Evolutionary conservation across 2,888 invertebrate species (phyloP).

Genomic region (Ptycholaimellus sp.): DNA sequence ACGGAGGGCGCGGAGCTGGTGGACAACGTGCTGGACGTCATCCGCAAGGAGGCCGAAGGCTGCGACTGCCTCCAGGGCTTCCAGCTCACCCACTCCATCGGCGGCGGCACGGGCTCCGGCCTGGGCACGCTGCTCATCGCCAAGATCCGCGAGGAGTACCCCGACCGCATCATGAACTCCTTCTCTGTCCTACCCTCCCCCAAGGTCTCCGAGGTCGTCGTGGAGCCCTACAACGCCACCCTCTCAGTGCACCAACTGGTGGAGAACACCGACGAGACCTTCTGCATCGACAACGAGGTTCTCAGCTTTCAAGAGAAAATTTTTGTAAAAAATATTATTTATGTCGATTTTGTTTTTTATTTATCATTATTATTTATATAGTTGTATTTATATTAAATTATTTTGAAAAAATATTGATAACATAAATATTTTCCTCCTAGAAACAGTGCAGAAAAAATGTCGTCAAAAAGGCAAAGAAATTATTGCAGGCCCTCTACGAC

Average conservation of each 20-base stretch:
- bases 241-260: slow-evolving; percentile 33
- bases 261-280: slow-evolving; percentile 24
- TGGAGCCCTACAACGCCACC: slow-evolving; percentile 30
- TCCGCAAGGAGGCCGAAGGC: slow-evolving; percentile 37
- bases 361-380: neutral
- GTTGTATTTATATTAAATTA: neutral
- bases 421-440: no score
- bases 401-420: neutral
- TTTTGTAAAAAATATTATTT: no score
- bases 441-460: no score
- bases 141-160: slow-evolving; percentile 84
- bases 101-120: slow-evolving; percentile 64
- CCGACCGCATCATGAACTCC: slow-evolving; percentile 89
- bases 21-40: slow-evolving; percentile 36
- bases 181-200: slow-evolving; percentile 71
- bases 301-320: no score
- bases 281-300: slow-evolving; percentile 34
- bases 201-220: slow-evolving; percentile 30
- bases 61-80: slow-evolving; percentile 37
- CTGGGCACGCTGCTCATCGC: slow-evolving; percentile 69
- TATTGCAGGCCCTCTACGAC: slow-evolving; percentile 33
- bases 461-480: no score
- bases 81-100: slow-evolving; percentile 54
- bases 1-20: slow-evolving; percentile 49
- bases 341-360: no score